Conservation (phyloP, 2,888 invertebrate species). For the Amblyjoppa fuscipennis region DNA sequence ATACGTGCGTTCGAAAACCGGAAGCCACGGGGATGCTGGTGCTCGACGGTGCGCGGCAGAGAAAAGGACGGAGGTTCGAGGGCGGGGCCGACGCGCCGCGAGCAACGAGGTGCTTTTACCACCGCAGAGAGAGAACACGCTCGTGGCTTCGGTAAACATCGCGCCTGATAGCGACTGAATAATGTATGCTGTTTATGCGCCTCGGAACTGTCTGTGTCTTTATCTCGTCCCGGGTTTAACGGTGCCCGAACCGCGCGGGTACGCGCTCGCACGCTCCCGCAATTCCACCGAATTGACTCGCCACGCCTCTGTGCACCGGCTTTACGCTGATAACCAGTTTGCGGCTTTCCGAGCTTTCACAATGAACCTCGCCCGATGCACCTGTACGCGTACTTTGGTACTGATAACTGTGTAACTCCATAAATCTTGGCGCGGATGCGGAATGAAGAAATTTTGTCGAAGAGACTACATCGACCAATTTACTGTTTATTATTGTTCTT, state of each 20-base stretch:
- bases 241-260: constrained; percentile 36
- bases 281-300: constrained; percentile 63
- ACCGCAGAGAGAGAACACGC: constrained; percentile 58
- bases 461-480: background rate
- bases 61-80: constrained; percentile 2
- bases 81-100: constrained; percentile 63
- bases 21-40: constrained; percentile 57
- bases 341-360: constrained; percentile 57
- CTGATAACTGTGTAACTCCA: background rate
- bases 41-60: constrained; percentile 29
- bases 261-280: constrained; percentile 57
- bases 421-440: background rate
- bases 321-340: constrained; percentile 63
- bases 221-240: constrained; percentile 51
- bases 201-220: constrained; percentile 55
- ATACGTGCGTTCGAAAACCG: constrained; percentile 65
- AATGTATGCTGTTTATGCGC: constrained; percentile 82
- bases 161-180: constrained; percentile 81
- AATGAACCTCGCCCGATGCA: constrained; percentile 40
- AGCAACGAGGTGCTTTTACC: constrained; percentile 77
- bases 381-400: background rate
- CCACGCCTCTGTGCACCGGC: constrained; percentile 65
- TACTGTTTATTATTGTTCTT: background rate
- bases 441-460: background rate
- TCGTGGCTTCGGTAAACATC: constrained; percentile 81